Base-by-base conservation (phyloP, 30 jellyfish, hydroid and myxozoan genomes). In the Euphysa ruthae region DNA sequence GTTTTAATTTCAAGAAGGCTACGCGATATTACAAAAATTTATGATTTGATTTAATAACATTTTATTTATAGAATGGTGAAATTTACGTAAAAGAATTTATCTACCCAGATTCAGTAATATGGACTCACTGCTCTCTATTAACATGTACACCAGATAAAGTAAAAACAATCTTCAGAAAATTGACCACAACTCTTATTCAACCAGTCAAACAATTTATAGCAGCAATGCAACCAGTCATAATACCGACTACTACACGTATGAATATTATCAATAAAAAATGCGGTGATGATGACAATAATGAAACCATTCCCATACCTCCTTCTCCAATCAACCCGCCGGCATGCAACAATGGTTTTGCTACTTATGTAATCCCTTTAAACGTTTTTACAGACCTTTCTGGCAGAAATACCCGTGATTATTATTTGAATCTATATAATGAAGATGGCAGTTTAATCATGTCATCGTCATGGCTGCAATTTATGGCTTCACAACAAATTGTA, bases 321-420 rank as follows among this genome's bases (percentile, higher is more conserved):
- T 42, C 61, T 8, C 84, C 80, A 21, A 46, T 75, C 42, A 66
- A 51, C 33, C 18, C 50, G 32, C 46, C 77, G 18, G 82, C 60
- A 25, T 90, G 98, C 46, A n/a, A n/a, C n/a, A n/a, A n/a, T n/a
- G 98, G 98, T 7, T 60, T 46, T 34, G 28, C 71, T 28, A 80
- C 54, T 13, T 82, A 61, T 55, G 28, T 34, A 29, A 63, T 90
- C 21, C 91, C 93, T 2, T 30, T 31, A 6, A 72, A 66, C 24
- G 62, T 71, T 3, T 90, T 90, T 70, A 64, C 69, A 0, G 95
- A 73, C 33, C 29, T 43, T 29, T 16, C 35, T 13, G 83, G 85
- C 24, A 43, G 84, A 24, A 43, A 46, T 20, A 71, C 95, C 4
- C 26, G 24, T 1, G 81, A 75, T 43, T 76, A 81, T 74, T 54